A percentile compares a stretch with the other conserved stretches of the same genome.
Evolutionary conservation across 1,140 invertebrate genomes (phyloP).

Genomic region (Procambarus virginalis): DNA sequence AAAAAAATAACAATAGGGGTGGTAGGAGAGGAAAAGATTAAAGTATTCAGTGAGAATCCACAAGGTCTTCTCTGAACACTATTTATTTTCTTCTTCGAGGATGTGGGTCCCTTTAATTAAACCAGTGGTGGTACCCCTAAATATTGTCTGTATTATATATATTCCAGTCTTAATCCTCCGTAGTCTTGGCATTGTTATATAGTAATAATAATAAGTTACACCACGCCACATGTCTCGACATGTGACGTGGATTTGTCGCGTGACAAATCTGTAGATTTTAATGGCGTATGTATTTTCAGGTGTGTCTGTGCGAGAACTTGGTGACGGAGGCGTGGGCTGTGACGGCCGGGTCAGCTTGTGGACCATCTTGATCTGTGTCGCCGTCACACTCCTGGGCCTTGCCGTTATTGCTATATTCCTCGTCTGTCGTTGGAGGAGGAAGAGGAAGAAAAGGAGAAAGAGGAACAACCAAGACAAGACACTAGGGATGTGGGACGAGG

Average conservation of each 20-base stretch:
- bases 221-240: not conserved
- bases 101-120: no score
- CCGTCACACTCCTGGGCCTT: slow-evolving; percentile 18
- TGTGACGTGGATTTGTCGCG: not conserved
- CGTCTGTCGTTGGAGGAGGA: slow-evolving; percentile 33
- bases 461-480: slow-evolving; percentile 23
- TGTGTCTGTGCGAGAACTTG: slow-evolving; percentile 37
- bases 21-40: no score
- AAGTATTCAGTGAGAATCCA: no score
- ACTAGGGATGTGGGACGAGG: slow-evolving; percentile 33
- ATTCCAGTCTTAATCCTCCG: no score
- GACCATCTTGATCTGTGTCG: slow-evolving; percentile 39
- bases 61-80: no score
- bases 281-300: slow-evolving; percentile 9
- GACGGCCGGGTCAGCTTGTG: slow-evolving; percentile 27
- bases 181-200: no score
- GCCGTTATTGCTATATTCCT: slow-evolving; percentile 21
- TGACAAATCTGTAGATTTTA: not conserved
- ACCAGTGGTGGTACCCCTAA: no score
- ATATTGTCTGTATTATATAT: no score
- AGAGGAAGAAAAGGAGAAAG: slow-evolving; percentile 31
- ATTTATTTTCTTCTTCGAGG: no score
- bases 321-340: slow-evolving; percentile 23
- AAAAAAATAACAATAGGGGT: no score
- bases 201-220: not conserved